Percentiles rank a stretch among this genome's conserved stretches.
Evolutionary conservation across 2,888 invertebrate species (phyloP).

Genomic region (Xanthorhoe designata): DNA sequence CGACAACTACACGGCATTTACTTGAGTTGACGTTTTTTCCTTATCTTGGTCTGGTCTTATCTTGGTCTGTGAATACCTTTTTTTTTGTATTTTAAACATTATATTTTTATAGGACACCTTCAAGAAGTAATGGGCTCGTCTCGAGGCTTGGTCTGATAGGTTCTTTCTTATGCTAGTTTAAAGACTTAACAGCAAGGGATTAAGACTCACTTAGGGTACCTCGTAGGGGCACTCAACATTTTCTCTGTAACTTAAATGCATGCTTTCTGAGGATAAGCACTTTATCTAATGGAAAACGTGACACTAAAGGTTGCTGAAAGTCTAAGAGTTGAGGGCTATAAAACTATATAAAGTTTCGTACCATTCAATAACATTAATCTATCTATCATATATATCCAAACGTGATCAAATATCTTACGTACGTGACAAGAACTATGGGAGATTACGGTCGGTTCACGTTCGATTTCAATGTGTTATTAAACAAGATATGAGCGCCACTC

Average conservation of each 20-base stretch:
- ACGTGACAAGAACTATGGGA: conserved; percentile 7
- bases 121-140: neutral
- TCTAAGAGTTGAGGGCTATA: conserved; percentile 13
- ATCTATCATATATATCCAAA: conserved; percentile 16
- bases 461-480: conserved; percentile 1
- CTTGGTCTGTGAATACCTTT: neutral
- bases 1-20: neutral
- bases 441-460: conserved; percentile 1
- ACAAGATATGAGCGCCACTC: conserved; percentile 1
- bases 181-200: conserved; percentile 1
- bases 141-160: neutral
- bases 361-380: conserved; percentile 26
- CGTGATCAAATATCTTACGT: conserved; percentile 21
- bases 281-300: conserved; percentile 41
- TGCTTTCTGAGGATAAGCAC: conserved; percentile 4
- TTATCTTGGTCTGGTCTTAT: neutral
- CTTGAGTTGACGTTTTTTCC: neutral
- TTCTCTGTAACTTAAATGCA: conserved; percentile 9
- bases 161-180: neutral
- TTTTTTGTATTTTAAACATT: neutral
- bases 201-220: conserved; percentile 7
- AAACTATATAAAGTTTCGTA: conserved; percentile 14
- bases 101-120: neutral
- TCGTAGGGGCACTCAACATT: conserved; percentile 14
- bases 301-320: conserved; percentile 24